Conservation (phyloP, 1,140 invertebrate species). For the Druon quercuslanigerum region DNA sequence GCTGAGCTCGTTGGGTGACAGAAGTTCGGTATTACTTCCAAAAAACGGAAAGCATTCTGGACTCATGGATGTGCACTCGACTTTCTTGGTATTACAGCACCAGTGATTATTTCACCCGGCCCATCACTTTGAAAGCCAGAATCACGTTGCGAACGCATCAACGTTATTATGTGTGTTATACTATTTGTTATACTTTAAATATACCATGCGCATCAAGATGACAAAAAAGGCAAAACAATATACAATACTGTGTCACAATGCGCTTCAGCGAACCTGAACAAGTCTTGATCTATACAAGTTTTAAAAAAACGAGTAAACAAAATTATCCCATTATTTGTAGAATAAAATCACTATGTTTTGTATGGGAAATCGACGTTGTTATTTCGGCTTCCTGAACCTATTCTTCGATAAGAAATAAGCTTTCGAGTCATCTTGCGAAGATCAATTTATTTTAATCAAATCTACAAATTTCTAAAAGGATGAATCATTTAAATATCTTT, state of each 20-base stretch:
- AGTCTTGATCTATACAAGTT: constrained; percentile 51
- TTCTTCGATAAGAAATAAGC: constrained; percentile 14
- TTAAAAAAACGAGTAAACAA: constrained; percentile 52
- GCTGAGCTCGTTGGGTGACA: constrained; percentile 52
- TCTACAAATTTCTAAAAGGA: neutral
- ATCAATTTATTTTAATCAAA: neutral
- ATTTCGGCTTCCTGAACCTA: constrained; percentile 23
- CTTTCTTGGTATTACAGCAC: constrained; percentile 54
- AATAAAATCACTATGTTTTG: constrained; percentile 76
- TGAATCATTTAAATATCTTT: neutral
- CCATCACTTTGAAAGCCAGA: constrained; percentile 54
- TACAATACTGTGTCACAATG: constrained; percentile 49
- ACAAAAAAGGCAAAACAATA: constrained; percentile 47
- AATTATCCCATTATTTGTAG: constrained; percentile 75
- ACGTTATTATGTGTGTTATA: constrained; percentile 67
- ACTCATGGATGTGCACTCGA: constrained; percentile 45
- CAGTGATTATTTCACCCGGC: constrained; percentile 51
- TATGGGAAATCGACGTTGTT: constrained; percentile 65
- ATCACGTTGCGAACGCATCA: constrained; percentile 53
- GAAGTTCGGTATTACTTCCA: constrained; percentile 52
- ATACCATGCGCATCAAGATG: constrained; percentile 42
- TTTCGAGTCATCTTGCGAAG: neutral
- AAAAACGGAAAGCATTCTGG: constrained; percentile 51
- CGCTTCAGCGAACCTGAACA: constrained; percentile 44
- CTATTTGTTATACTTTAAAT: constrained; percentile 50